Conservation (phyloP, 2,113 vertebrate species). For the Mobula birostris region DNA sequence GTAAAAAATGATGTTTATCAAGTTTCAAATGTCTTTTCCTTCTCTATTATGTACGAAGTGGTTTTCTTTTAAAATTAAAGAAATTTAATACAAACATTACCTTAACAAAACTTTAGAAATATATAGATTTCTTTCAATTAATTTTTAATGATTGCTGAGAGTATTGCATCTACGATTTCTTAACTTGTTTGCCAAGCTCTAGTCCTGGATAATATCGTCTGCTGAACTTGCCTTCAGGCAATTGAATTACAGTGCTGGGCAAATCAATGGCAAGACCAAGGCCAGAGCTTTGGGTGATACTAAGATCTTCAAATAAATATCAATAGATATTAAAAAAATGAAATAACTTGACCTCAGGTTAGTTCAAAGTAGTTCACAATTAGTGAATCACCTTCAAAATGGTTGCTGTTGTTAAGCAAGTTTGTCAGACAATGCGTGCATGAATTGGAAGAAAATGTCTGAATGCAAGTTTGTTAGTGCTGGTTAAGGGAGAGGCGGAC, state of each 20-base stretch:
- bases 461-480: too few relatives aligned
- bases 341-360: too few relatives aligned
- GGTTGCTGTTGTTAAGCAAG: too few relatives aligned
- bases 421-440: too few relatives aligned
- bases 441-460: too few relatives aligned
- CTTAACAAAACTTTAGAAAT: neutral
- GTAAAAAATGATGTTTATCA: neutral
- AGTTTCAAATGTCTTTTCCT: neutral
- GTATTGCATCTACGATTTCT: too few relatives aligned
- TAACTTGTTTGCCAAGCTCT: neutral
- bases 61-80: neutral
- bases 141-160: neutral
- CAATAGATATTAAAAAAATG: too few relatives aligned
- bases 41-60: neutral
- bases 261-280: neutral
- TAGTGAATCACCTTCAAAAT: too few relatives aligned
- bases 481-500: neutral
- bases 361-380: too few relatives aligned
- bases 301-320: too few relatives aligned
- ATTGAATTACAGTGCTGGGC: neutral
- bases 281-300: too few relatives aligned
- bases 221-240: neutral
- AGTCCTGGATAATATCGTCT: neutral
- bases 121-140: neutral
- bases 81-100: neutral